A percentile compares a stretch with the other conserved stretches of the same genome.
These are phyloP conservation scores for Spatula clypeata DNA, from an alignment of 2,797 vertebrate species.

Conservation along the genomic window DNA sequence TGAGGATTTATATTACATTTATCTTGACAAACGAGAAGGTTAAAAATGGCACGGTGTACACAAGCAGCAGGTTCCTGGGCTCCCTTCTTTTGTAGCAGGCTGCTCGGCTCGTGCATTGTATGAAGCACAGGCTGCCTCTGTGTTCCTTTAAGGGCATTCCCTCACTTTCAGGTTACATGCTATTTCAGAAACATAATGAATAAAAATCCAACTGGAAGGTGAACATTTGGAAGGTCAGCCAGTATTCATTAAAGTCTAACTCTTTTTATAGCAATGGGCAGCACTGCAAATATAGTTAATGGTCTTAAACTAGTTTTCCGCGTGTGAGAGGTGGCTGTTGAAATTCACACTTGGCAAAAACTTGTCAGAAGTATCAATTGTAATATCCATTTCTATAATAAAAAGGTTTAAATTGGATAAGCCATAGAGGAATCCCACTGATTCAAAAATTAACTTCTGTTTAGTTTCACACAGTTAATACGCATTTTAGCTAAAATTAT, in stretches of 20 bases:
- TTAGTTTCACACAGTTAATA: slow-evolving; percentile 56
- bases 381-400: slow-evolving; percentile 37
- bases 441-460: slow-evolving; percentile 43
- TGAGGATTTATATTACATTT: neutral
- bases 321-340: neutral
- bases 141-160: slow-evolving; percentile 44
- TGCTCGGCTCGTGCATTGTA: neutral
- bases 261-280: slow-evolving; percentile 48
- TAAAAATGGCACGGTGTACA: neutral
- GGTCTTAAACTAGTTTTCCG: neutral
- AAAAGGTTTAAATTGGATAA: slow-evolving; percentile 63
- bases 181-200: slow-evolving; percentile 56
- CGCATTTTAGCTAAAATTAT: slow-evolving; percentile 54
- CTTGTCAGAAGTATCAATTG: slow-evolving; percentile 29
- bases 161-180: slow-evolving; percentile 17
- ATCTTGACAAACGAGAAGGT: neutral
- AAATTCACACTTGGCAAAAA: slow-evolving; percentile 48
- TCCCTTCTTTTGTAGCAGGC: neutral
- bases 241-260: slow-evolving; percentile 54
- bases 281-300: slow-evolving; percentile 48
- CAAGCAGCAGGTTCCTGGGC: neutral
- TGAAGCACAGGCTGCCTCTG: neutral
- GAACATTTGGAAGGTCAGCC: slow-evolving; percentile 47
- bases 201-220: slow-evolving; percentile 38
- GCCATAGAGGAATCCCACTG: slow-evolving; percentile 26